Evolutionary conservation across 2,113 vertebrate genomes (phyloP).

Genomic region (Podiceps cristatus): DNA sequence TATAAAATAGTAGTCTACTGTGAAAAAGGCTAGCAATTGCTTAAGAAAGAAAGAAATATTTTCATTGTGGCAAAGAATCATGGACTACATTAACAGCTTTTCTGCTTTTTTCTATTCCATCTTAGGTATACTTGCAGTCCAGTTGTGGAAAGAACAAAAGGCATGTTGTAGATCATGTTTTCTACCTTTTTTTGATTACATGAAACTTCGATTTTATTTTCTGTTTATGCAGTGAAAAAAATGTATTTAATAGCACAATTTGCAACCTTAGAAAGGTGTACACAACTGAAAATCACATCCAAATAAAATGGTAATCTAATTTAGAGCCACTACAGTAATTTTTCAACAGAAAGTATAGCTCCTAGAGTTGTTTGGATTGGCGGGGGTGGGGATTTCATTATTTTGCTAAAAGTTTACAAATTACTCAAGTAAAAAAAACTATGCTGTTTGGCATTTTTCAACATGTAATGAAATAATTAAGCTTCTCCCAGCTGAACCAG

Average conservation of each 20-base stretch:
- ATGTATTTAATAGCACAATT: background rate
- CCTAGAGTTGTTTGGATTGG: background rate
- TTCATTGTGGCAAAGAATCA: background rate
- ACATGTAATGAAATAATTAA: background rate
- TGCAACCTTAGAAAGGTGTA: background rate
- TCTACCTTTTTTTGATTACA: background rate
- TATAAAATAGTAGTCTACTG: background rate
- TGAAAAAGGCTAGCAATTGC: background rate
- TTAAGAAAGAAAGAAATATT: background rate
- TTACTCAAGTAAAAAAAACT: background rate
- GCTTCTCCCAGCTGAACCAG: background rate
- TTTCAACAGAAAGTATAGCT: background rate
- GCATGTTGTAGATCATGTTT: background rate
- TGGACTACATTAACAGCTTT: background rate
- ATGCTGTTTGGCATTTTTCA: background rate
- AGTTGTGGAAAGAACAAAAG: background rate
- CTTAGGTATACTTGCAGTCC: background rate
- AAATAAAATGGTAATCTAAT: background rate
- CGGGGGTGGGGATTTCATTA: background rate
- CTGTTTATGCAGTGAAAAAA: background rate
- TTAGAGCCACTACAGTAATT: background rate
- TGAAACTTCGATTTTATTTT: background rate
- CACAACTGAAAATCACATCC: background rate
- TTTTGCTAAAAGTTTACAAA: background rate
- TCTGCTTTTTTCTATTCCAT: background rate